Percentiles rank a stretch among this genome's conserved stretches.
These are phyloP conservation scores for Herpailurus yagouaroundi DNA, from an alignment of 2,113 vertebrate genomes.

Conservation along the genomic window DNA sequence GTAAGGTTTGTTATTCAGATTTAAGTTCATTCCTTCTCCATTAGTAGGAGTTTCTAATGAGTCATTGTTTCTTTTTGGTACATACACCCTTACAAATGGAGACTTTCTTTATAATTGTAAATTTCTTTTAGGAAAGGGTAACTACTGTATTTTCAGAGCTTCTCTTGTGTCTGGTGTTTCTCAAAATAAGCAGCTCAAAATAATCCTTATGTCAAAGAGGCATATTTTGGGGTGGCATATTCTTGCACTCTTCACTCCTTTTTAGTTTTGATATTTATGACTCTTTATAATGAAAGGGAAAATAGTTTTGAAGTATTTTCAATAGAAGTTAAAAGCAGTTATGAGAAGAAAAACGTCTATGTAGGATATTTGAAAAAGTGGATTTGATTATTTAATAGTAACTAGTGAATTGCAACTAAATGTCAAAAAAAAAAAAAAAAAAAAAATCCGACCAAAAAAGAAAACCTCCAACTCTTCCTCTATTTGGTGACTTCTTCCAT, in stretches of 20 bases:
- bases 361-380: background rate
- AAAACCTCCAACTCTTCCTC: background rate
- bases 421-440: background rate
- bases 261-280: background rate
- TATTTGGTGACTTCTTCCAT: background rate
- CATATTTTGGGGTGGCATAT: background rate
- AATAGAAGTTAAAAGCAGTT: background rate
- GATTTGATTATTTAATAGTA: slow-evolving; percentile 9
- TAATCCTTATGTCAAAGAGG: background rate
- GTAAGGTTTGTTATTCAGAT: background rate
- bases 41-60: background rate
- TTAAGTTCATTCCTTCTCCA: background rate
- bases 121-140: background rate
- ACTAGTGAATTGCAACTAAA: background rate
- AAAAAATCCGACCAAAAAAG: background rate
- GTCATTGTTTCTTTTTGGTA: background rate
- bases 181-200: slow-evolving; percentile 3
- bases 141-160: background rate
- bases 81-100: background rate
- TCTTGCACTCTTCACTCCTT: background rate
- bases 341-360: background rate
- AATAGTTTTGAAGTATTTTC: slow-evolving; percentile 2
- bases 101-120: background rate
- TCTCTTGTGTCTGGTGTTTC: background rate
- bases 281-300: background rate